Base-by-base conservation (phyloP, 1,140 invertebrate species). In the Ceratosolen fusciceps region DNA sequence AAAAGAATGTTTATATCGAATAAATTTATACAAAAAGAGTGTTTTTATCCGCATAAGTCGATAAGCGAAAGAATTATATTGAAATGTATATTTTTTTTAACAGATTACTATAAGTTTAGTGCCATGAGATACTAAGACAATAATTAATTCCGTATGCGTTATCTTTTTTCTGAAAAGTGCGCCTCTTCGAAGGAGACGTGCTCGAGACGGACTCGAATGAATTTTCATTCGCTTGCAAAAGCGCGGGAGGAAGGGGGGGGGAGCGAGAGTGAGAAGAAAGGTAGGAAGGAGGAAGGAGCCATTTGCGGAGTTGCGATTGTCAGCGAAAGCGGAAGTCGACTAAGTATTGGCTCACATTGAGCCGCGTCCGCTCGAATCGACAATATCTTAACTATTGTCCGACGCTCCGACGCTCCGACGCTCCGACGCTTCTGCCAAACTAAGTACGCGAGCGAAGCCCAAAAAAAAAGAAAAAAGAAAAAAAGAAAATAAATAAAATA, bases 331-430 rank as follows among this genome's bases (percentile, higher is more conserved):
- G 49, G 72, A 74, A 70, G 47, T 43, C 19, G 34, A 73, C 75
- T 39, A 80, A 74, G 81, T 84, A 83, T 83, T 87, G 86, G 77
- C 87, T 88, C 86, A 88, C 81, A 88, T 88, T 88, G 86, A 88
- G 86, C 82, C 82, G 80, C 72, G 79, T 62, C 54, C 43, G 60
- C 12, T 68, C 54, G 34, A 67, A 29, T 74, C 47, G 62, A 54
- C 73, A 24, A 68, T 60, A 70, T 39, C 43, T 70, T 70, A n/a
- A n/a, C 56, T 26, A 3, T 58, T 37, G n/a, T n/a, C n/a, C n/a
- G n/a, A n/a, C 31, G 52, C 24, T 24, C 37, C 34, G 49, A 75
- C 9, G 43, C 24, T 60, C 49, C 39, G n/a, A n/a, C 31, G 52
- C 24, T 24, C 37, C 34, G 49, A 75, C 9, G 43, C 24, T 60